Evolutionary conservation across 2,888 invertebrate species (phyloP).

Genomic region (Euphydryas editha): DNA sequence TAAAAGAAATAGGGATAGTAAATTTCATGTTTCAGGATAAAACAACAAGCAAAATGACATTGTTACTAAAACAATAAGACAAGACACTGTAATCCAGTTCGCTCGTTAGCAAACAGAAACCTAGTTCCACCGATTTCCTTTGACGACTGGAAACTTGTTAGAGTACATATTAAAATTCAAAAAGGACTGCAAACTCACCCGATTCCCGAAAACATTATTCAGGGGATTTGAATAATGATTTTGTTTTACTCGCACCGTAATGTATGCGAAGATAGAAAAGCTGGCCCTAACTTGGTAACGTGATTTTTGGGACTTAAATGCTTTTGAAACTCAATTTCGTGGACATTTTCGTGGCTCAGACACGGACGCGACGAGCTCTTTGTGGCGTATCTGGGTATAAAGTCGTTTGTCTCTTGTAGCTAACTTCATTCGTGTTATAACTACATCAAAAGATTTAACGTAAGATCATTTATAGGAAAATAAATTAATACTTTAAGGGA

Average conservation of each 20-base stretch:
- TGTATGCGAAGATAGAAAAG: conserved; percentile 75
- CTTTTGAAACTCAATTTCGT: conserved; percentile 75
- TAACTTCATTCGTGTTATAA: neutral
- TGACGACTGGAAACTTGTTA: conserved; percentile 81
- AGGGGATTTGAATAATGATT: conserved; percentile 82
- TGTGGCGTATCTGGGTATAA: conserved; percentile 26
- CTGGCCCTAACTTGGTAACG: conserved; percentile 67
- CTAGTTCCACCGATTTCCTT: conserved; percentile 75
- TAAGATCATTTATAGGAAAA: neutral
- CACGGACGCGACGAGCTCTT: conserved; percentile 32
- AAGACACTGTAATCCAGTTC: neutral
- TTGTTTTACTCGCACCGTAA: conserved; percentile 77
- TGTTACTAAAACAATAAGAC: neutral
- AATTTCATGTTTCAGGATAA: neutral
- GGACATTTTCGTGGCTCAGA: conserved; percentile 52
- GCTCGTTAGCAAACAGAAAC: conserved; percentile 47
- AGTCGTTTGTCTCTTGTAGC: conserved; percentile 9
- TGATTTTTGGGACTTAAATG: conserved; percentile 81
- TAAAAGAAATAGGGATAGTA: too few relatives aligned
- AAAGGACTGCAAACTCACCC: conserved; percentile 79
- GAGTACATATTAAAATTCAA: conserved; percentile 83
- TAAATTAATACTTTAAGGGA: too few relatives aligned
- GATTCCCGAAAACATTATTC: conserved; percentile 82
- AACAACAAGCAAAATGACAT: neutral
- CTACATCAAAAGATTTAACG: neutral